Conservation (phyloP, 2,888 invertebrate genomes). For the Smittia sp. region DNA sequence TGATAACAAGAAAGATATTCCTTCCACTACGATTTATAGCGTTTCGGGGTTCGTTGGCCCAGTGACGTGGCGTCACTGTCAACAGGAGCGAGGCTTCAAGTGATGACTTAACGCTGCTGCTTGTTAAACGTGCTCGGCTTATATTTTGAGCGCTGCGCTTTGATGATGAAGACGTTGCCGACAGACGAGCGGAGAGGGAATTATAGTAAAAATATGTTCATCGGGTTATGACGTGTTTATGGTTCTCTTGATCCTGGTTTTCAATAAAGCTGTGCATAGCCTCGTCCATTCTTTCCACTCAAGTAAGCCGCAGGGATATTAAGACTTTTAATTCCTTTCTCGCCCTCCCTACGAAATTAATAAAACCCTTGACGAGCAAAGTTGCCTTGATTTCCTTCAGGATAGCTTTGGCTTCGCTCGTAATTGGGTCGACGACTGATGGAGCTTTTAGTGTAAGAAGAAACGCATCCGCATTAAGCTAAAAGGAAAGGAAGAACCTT, state of each 20-base stretch:
- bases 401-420: too few relatives aligned
- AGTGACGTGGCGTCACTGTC: background rate
- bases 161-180: background rate
- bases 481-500: too few relatives aligned
- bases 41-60: background rate
- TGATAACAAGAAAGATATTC: conserved; percentile 12
- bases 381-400: too few relatives aligned
- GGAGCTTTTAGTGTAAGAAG: too few relatives aligned
- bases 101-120: background rate
- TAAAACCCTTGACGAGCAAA: too few relatives aligned
- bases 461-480: too few relatives aligned
- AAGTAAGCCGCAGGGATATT: background rate
- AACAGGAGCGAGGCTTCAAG: too few relatives aligned
- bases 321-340: background rate
- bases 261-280: background rate
- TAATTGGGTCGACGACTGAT: too few relatives aligned
- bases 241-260: background rate
- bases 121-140: background rate
- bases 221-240: background rate
- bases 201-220: background rate
- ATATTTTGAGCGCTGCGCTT: background rate
- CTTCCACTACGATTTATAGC: background rate
- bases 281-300: background rate
- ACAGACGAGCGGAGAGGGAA: background rate
- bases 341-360: too few relatives aligned